Evolutionary conservation across 2,888 invertebrate species (phyloP), one percentile per base, ranked within the genome.

Genomic region (Pristionchus arcanus): DNA sequence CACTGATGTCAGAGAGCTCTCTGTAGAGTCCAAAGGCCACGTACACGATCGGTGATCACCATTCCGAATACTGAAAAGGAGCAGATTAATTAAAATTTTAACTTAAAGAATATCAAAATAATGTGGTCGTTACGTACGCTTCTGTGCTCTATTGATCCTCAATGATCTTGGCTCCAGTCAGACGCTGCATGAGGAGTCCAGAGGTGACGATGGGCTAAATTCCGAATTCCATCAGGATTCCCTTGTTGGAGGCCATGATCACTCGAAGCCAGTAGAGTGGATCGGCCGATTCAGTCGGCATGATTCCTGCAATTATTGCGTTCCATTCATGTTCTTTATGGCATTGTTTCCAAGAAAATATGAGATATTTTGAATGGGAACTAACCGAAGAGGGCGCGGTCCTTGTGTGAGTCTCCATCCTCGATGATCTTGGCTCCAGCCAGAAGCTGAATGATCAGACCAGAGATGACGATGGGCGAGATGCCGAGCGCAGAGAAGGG

Each of bases 251-350:
- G 53, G 99, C 99, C 93, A 99, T 96, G 95, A 99, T 99, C 55
- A 99, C 99, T 97, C 99, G 98, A 96, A 99, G 99, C 99, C 99
- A 99, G 96, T 99, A 99, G n/a, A n/a, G n/a, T n/a, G n/a, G n/a
- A n/a, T n/a, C n/a, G 96, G 99, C 99, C 71, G 98, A 98, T 96
- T 99, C 99, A 95, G 99, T 99, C 94, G 98, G 98, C 99, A 99
- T 99, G 95, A 99, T 99, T 95, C 99, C 99, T 95, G 98, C 98
- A 94, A 99, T 96, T 37, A 21, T 37, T 77, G 4, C 13, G 11
- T 77, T 77, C 2, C 16, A 9, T 37, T 81, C 3, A 42, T 42
- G 31, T 37, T 34, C 71, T n/a, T 71, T 5, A 3, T 59, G 25
- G 59, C 2, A n/a, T 19, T 55, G 13, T n/a, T n/a, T n/a, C n/a